These are phyloP conservation scores for Metaphire vulgaris DNA, from an alignment of 1,140 invertebrate genomes.

Conservation along the genomic window DNA sequence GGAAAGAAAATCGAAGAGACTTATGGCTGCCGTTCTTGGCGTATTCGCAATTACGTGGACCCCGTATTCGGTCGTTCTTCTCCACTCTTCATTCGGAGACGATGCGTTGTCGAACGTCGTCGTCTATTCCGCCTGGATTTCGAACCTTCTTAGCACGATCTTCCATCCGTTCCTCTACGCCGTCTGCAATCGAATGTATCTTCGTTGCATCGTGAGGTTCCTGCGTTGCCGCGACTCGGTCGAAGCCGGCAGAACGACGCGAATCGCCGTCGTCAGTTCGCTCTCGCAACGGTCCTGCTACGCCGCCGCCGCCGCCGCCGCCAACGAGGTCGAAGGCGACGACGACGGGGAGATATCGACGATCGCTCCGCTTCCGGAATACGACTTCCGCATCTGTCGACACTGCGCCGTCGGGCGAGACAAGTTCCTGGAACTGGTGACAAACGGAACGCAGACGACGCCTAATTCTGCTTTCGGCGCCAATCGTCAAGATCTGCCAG, in stretches of 20 bases:
- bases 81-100: neutral
- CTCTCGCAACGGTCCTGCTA: neutral
- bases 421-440: neutral
- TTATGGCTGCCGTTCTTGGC: neutral
- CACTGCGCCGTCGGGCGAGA: neutral
- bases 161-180: conserved; percentile 6
- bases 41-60: neutral
- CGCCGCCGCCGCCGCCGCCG: too few relatives aligned
- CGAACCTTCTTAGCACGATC: neutral
- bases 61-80: neutral
- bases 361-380: neutral
- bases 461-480: neutral
- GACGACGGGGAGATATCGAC: neutral
- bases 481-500: too few relatives aligned
- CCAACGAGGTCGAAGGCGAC: neutral
- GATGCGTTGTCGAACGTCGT: neutral
- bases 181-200: conserved; percentile 10
- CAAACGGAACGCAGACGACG: neutral
- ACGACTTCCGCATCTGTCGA: neutral
- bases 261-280: neutral
- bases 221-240: neutral
- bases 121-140: neutral
- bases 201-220: conserved; percentile 7
- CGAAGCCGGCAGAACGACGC: neutral
- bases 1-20: conserved; percentile 2